phyloP scores from a whole-genome alignment of 1,140 invertebrate species.

The Panagrolaimus sp. region DNA sequence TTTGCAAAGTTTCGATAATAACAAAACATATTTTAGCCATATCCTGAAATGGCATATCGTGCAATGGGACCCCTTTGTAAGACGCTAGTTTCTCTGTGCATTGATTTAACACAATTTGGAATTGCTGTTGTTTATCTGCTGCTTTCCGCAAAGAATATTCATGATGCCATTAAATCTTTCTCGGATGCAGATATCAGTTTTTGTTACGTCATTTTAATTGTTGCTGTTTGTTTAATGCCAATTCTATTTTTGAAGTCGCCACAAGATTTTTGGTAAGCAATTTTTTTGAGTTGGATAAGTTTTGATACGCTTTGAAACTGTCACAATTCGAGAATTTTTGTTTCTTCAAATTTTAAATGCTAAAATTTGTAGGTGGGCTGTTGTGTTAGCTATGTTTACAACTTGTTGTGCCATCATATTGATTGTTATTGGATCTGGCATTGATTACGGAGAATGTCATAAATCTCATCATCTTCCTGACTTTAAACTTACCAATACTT shows the following conservation, averaged over 20 bases:
- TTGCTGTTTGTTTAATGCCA: conserved; percentile 65
- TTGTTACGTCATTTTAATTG: conserved; percentile 67
- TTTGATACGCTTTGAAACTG: conserved; percentile 2
- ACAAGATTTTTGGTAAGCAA: conserved; percentile 66
- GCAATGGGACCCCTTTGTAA: conserved; percentile 34
- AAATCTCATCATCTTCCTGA: conserved; percentile 35
- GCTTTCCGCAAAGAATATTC: conserved; percentile 64
- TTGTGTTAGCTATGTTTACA: conserved; percentile 39
- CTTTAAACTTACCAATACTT: conserved; percentile 46
- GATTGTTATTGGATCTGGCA: conserved; percentile 38
- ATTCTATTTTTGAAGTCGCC: conserved; percentile 69
- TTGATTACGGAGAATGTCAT: conserved; percentile 37
- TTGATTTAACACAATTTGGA: conserved; percentile 68
- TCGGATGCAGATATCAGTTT: conserved; percentile 60
- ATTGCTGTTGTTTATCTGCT: conserved; percentile 69
- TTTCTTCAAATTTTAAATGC: conserved; percentile 69
- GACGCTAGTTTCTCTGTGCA: conserved; percentile 61
- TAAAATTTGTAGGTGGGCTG: conserved; percentile 66
- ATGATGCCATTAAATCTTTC: conserved; percentile 63
- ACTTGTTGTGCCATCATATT: conserved; percentile 42
- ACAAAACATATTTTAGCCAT: conserved; percentile 60
- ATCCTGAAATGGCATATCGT: conserved; percentile 65
- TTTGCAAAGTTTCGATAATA: not conserved
- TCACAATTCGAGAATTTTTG: no score
- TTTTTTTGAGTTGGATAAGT: not conserved